phyloP scores from a whole-genome alignment of 2,888 invertebrate species.

The Tipula helvola region DNA sequence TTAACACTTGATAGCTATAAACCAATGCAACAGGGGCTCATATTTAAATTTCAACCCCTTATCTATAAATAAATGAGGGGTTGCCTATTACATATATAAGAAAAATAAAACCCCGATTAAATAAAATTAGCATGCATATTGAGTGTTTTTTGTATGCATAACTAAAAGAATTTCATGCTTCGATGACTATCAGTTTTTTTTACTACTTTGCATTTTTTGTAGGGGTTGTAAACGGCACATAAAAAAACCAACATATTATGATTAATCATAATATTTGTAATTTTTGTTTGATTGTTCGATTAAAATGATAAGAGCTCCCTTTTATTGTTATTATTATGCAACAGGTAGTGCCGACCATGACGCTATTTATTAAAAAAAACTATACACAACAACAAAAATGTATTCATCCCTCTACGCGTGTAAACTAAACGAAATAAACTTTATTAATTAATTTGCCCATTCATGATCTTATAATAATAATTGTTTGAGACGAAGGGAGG shows the following conservation, averaged over 20 bases:
- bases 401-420: not conserved
- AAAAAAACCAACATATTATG: not conserved
- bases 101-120: not conserved
- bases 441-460: not conserved
- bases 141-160: not conserved
- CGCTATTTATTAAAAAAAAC: not conserved
- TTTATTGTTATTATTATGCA: not conserved
- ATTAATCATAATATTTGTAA: not conserved
- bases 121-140: not conserved
- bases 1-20: not conserved
- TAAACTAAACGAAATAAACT: not conserved
- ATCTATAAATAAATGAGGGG: not conserved
- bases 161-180: not conserved
- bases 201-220: not conserved
- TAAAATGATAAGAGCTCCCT: not conserved
- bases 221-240: not conserved
- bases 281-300: not conserved
- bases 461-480: not conserved
- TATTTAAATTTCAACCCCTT: not conserved
- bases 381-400: too few relatives aligned
- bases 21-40: not conserved
- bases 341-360: not conserved
- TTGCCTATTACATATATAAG: not conserved
- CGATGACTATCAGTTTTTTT: not conserved
- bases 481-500: not conserved